Percentiles rank a stretch among this genome's conserved stretches.
Evolutionary conservation across 2,888 invertebrate genomes (phyloP).

Genomic region (Rhamnusium bicolor): DNA sequence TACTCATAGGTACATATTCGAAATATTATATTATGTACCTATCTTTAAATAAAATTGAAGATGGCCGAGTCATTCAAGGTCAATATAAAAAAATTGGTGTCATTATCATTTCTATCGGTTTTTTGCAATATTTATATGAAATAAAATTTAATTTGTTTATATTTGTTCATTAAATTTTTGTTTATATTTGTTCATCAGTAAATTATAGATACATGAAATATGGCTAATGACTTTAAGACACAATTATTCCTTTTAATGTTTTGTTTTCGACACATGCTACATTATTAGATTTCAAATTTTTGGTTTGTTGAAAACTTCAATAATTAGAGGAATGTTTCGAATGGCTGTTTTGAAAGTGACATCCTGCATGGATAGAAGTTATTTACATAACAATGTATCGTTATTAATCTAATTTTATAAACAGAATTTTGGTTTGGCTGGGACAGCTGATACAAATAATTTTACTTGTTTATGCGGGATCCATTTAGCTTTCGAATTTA

Average conservation of each 20-base stretch:
- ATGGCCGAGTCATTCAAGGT: conserved; percentile 13
- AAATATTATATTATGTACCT: not conserved
- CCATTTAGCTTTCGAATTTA: not conserved
- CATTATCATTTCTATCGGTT: no score
- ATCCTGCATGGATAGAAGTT: not conserved
- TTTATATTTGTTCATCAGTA: no score
- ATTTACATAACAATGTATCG: not conserved
- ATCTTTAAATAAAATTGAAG: conserved; percentile 3
- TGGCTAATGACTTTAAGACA: not conserved
- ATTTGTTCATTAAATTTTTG: no score
- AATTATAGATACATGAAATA: not conserved
- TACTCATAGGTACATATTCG: no score
- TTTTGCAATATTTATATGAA: no score
- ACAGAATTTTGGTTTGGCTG: not conserved
- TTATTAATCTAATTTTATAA: not conserved
- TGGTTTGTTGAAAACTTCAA: not conserved
- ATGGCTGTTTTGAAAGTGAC: not conserved
- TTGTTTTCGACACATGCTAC: not conserved
- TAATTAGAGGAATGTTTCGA: not conserved
- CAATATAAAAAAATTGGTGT: not conserved
- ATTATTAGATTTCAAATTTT: not conserved
- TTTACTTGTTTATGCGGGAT: no score
- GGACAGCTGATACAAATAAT: not conserved
- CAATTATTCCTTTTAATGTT: not conserved
- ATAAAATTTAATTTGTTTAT: no score